Evolutionary conservation across 2,113 vertebrate genomes (phyloP).

Genomic region (Odontesthes bonariensis): DNA sequence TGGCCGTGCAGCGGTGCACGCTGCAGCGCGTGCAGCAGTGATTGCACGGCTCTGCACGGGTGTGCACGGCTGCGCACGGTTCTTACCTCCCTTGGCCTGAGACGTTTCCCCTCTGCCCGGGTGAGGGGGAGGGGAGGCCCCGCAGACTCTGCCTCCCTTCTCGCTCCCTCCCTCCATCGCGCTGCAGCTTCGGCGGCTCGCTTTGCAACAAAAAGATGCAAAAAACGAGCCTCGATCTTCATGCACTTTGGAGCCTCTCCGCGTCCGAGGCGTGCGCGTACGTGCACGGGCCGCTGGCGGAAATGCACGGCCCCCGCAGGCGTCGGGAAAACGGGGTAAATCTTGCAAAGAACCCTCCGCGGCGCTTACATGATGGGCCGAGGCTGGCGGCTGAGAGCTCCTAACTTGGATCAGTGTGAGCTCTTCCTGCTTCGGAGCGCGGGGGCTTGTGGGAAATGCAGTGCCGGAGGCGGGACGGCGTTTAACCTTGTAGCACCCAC

Average conservation of each 20-base stretch:
- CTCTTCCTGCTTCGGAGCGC: conserved; percentile 86
- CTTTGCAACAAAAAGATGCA: conserved; percentile 91
- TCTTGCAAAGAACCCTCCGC: conserved; percentile 86
- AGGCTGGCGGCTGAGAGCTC: conserved; percentile 91
- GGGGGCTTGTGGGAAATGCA: conserved; percentile 85
- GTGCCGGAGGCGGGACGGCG: conserved; percentile 60
- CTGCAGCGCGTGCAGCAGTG: conserved; percentile 81
- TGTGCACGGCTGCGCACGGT: no score
- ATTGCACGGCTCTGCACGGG: no score
- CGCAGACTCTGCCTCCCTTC: conserved; percentile 95
- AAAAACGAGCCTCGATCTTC: conserved; percentile 88
- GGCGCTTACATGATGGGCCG: conserved; percentile 94
- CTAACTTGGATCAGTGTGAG: conserved; percentile 92
- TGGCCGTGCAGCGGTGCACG: conserved; percentile 86
- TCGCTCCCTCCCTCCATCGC: conserved; percentile 86
- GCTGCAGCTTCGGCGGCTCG: conserved; percentile 84
- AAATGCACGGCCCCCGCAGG: conserved; percentile 85
- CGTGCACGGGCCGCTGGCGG: conserved; percentile 77
- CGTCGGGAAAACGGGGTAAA: conserved; percentile 76
- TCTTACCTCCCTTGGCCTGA: conserved; percentile 93
- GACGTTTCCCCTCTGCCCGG: conserved; percentile 95
- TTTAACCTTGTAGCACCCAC: no score
- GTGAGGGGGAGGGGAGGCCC: conserved; percentile 93
- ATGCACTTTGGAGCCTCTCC: conserved; percentile 89
- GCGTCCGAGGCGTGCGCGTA: conserved; percentile 83